These are phyloP conservation scores for Coenonympha glycerion DNA, from an alignment of 2,888 invertebrate genomes.

Conservation along the genomic window DNA sequence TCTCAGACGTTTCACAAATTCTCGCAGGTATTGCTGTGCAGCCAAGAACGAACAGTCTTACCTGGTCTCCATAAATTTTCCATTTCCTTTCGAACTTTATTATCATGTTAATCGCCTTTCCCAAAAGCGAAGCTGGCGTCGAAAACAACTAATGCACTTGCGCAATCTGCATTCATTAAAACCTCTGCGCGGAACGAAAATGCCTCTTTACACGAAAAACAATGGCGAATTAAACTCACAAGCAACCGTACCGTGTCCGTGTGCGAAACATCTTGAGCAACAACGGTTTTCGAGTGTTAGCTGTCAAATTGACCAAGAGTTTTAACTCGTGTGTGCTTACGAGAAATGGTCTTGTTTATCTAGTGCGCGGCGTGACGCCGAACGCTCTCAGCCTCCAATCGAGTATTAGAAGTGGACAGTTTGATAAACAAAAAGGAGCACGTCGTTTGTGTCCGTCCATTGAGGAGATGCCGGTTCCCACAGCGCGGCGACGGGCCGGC, in stretches of 20 bases:
- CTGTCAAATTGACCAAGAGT: conserved; percentile 32
- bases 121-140: conserved; percentile 41
- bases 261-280: conserved; percentile 38
- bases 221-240: conserved; percentile 45
- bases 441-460: conserved; percentile 57
- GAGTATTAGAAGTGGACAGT: conserved; percentile 67
- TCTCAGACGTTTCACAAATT: no score
- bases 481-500: conserved; percentile 46
- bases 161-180: conserved; percentile 33
- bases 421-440: conserved; percentile 70
- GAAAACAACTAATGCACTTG: conserved; percentile 35
- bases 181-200: conserved; percentile 45
- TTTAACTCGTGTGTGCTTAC: conserved; percentile 30
- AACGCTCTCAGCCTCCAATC: conserved; percentile 47
- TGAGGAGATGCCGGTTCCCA: conserved; percentile 66
- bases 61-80: no score
- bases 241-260: conserved; percentile 27
- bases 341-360: conserved; percentile 49
- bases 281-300: conserved; percentile 33
- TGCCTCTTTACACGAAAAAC: conserved; percentile 45
- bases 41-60: no score
- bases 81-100: background rate
- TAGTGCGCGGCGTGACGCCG: conserved; percentile 44
- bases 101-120: conserved; percentile 34
- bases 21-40: no score